Conservation (phyloP, 1,140 invertebrate genomes). For the Eriosoma lanigerum region DNA sequence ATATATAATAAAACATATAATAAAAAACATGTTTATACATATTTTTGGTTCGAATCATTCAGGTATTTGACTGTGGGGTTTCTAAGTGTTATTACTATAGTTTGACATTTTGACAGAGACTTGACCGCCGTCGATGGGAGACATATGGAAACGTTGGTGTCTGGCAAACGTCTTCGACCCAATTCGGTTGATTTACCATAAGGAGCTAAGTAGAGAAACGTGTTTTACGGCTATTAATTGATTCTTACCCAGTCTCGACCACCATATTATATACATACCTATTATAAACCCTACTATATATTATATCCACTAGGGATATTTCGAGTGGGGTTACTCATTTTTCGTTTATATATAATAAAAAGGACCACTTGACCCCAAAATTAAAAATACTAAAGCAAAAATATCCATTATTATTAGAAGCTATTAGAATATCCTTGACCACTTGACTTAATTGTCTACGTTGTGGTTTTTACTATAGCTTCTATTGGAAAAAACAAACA, state of each 20-base stretch:
- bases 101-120: slow-evolving; percentile 39
- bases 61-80: slow-evolving; percentile 16
- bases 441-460: slow-evolving; percentile 9
- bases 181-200: slow-evolving; percentile 27
- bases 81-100: slow-evolving; percentile 17
- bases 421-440: slow-evolving; percentile 37
- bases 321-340: slow-evolving; percentile 14
- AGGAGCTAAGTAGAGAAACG: slow-evolving; percentile 46
- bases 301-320: slow-evolving; percentile 10
- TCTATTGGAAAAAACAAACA: slow-evolving; percentile 12
- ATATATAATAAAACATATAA: neutral
- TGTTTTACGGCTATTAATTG: slow-evolving; percentile 50
- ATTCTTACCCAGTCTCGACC: slow-evolving; percentile 22
- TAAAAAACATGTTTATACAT: neutral
- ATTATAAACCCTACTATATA: slow-evolving; percentile 3
- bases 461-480: slow-evolving; percentile 13
- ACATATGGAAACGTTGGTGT: slow-evolving; percentile 42
- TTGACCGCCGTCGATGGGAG: slow-evolving; percentile 38
- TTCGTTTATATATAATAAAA: slow-evolving; percentile 17
- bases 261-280: neutral
- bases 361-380: slow-evolving; percentile 32
- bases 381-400: slow-evolving; percentile 30
- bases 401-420: slow-evolving; percentile 34
- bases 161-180: slow-evolving; percentile 49
- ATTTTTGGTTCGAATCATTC: slow-evolving; percentile 15